Evolutionary conservation across 2,797 vertebrate genomes (phyloP).

Genomic region (Miichthys miiuy): DNA sequence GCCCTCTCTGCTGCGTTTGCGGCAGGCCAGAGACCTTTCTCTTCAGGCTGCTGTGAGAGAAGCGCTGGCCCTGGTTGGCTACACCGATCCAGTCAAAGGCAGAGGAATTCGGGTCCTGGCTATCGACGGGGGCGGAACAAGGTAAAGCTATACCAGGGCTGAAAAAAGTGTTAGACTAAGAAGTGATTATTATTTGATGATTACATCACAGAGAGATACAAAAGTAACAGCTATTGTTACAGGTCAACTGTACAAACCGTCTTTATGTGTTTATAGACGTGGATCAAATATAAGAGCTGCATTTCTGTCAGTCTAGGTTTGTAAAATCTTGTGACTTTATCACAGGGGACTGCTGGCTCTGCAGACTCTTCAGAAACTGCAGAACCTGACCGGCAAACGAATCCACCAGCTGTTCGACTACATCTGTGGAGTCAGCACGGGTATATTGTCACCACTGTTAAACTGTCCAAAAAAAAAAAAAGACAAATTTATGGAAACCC

Average conservation of each 20-base stretch:
- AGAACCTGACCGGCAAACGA: conserved; percentile 93
- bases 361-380: conserved; percentile 92
- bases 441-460: conserved; percentile 74
- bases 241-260: not conserved
- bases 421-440: conserved; percentile 98
- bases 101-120: conserved; percentile 92
- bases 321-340: conserved; percentile 14
- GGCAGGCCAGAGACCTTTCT: conserved; percentile 89
- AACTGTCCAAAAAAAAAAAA: no score
- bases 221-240: not conserved
- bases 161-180: not conserved
- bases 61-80: conserved; percentile 92
- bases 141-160: conserved; percentile 75
- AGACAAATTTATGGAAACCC: not conserved
- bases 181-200: not conserved
- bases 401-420: conserved; percentile 97
- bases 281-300: not conserved
- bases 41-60: conserved; percentile 94
- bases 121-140: conserved; percentile 97
- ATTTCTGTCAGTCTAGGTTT: not conserved
- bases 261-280: not conserved
- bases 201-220: not conserved
- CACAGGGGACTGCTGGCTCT: conserved; percentile 93
- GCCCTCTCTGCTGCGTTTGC: conserved; percentile 90
- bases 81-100: conserved; percentile 93